Evolutionary conservation across 2,797 vertebrate species (phyloP).

Genomic region (Bufotes viridis): DNA sequence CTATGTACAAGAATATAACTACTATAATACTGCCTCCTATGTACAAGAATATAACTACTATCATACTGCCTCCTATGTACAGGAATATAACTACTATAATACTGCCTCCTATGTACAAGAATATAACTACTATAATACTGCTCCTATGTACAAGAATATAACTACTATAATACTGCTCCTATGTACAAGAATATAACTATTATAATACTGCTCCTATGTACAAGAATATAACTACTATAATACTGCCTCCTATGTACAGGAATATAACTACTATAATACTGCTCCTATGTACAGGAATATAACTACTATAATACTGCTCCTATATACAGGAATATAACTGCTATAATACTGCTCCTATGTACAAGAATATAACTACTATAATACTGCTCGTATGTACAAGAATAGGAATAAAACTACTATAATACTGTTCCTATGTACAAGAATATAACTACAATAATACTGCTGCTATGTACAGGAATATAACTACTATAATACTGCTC

Average conservation of each 20-base stretch:
- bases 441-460: not conserved
- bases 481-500: not conserved
- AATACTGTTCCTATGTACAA: not conserved
- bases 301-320: conserved; percentile 4
- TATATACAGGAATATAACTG: not conserved
- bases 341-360: conserved; percentile 4
- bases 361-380: conserved; percentile 9
- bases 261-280: conserved; percentile 7
- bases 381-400: not conserved
- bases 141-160: not conserved
- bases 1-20: conserved; percentile 2
- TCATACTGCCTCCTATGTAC: not conserved
- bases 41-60: not conserved
- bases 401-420: conserved; percentile 6
- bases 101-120: not conserved
- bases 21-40: conserved; percentile 1
- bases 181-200: conserved; percentile 3
- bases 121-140: conserved; percentile 12
- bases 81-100: conserved; percentile 2
- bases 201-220: not conserved
- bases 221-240: conserved; percentile 10
- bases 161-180: conserved; percentile 2
- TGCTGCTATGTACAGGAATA: not conserved
- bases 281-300: conserved; percentile 1
- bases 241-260: not conserved